These are phyloP conservation scores for Melanocharis versteri DNA, from an alignment of 2,113 vertebrate species.

Conservation along the genomic window DNA sequence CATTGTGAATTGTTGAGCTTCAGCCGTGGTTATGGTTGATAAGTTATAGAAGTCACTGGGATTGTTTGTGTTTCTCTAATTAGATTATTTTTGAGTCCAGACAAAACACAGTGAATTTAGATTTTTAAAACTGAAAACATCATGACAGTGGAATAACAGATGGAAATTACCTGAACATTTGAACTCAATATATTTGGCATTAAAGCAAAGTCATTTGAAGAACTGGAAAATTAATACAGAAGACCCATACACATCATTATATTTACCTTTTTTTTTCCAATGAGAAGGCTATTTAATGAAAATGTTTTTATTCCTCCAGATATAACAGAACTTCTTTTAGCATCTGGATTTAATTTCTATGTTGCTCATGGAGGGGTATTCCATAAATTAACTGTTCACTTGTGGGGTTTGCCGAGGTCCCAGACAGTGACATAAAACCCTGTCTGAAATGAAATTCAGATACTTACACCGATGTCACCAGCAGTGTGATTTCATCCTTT, in stretches of 20 bases:
- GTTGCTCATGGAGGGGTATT: neutral
- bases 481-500: neutral
- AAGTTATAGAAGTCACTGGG: neutral
- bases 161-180: slow-evolving; percentile 1
- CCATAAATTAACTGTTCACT: neutral
- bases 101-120: neutral
- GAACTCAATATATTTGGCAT: neutral
- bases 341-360: slow-evolving; percentile 3
- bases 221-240: neutral
- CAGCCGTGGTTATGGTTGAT: neutral
- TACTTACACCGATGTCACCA: neutral
- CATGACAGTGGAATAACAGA: neutral
- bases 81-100: slow-evolving; percentile 14
- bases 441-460: neutral
- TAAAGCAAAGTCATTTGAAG: neutral
- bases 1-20: neutral
- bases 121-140: neutral
- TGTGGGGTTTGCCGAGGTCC: neutral
- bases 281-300: neutral
- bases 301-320: neutral
- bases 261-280: neutral
- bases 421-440: neutral
- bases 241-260: neutral
- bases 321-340: neutral
- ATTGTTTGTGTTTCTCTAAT: slow-evolving; percentile 3